Conservation (phyloP, 2,113 vertebrate genomes). For the Eurypyga helias region DNA sequence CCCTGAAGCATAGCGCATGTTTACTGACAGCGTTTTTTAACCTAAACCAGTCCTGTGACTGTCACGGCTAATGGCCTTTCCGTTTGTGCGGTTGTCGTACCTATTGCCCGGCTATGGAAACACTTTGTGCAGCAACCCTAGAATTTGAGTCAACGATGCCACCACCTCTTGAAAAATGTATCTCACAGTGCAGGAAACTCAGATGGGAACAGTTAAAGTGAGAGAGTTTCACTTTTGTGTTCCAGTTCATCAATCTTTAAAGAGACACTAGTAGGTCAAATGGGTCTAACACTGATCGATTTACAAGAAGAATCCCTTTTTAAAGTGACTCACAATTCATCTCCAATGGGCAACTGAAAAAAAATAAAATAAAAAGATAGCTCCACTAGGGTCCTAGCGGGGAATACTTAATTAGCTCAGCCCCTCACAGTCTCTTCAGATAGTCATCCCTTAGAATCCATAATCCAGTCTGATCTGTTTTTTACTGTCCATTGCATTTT, state of each 20-base stretch:
- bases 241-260: constrained; percentile 67
- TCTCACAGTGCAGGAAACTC: constrained; percentile 25
- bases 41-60: not conserved
- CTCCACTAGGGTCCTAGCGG: not conserved
- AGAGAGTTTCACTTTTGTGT: constrained; percentile 55
- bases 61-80: not conserved
- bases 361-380: not conserved
- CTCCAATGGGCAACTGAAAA: constrained; percentile 23
- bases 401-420: constrained; percentile 7
- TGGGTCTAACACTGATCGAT: constrained; percentile 21
- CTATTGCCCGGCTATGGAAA: not conserved
- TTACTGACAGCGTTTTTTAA: not conserved
- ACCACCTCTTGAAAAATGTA: not conserved
- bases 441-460: not conserved
- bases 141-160: not conserved
- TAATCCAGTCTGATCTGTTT: not conserved
- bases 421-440: not conserved
- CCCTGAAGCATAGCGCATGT: not conserved
- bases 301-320: constrained; percentile 36
- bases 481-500: not conserved
- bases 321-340: constrained; percentile 19
- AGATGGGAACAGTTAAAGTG: constrained; percentile 13
- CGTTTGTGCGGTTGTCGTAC: not conserved
- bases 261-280: constrained; percentile 50
- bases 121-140: not conserved